Conservation (phyloP, 64 coral and sea anemone species). For the Stylophora pistillata region DNA sequence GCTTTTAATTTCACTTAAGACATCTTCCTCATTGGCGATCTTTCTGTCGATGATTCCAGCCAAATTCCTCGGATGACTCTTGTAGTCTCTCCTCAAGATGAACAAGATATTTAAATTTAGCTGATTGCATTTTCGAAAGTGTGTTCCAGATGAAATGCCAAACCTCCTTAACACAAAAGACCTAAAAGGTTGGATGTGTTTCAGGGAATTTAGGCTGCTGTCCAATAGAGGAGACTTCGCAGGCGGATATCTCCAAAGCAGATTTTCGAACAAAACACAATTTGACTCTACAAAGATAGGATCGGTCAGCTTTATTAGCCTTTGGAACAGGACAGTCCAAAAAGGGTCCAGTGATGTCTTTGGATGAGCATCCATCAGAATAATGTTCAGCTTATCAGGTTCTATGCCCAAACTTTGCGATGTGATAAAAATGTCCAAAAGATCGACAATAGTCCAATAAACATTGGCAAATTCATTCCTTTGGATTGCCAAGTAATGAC, state of each 20-base stretch:
- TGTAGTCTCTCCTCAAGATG: slow-evolving; percentile 18
- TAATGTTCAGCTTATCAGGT: slow-evolving; percentile 33
- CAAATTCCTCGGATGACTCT: slow-evolving; percentile 14
- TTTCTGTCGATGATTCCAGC: background rate
- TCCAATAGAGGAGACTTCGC: background rate
- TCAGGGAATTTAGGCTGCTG: background rate
- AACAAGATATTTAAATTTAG: background rate
- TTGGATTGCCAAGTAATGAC: slow-evolving; percentile 34
- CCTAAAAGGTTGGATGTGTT: slow-evolving; percentile 16
- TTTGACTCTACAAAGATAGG: background rate
- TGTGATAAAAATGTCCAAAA: slow-evolving; percentile 36
- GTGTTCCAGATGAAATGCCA: background rate
- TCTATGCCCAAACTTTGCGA: background rate
- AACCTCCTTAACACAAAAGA: background rate
- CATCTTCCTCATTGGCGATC: slow-evolving; percentile 30
- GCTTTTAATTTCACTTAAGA: background rate
- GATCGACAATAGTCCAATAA: slow-evolving; percentile 35
- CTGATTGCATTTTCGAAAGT: background rate
- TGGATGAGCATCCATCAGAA: slow-evolving; percentile 33
- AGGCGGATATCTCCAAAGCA: slow-evolving; percentile 1
- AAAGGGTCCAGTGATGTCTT: slow-evolving; percentile 20
- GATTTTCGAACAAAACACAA: slow-evolving; percentile 13
- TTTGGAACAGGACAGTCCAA: slow-evolving; percentile 8
- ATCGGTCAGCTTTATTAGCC: slow-evolving; percentile 29
- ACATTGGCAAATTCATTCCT: slow-evolving; percentile 42